A percentile compares a stretch with the other conserved stretches of the same genome.
phyloP scores from a whole-genome alignment of 2,797 vertebrate genomes.

The Pagetopsis macropterus region DNA sequence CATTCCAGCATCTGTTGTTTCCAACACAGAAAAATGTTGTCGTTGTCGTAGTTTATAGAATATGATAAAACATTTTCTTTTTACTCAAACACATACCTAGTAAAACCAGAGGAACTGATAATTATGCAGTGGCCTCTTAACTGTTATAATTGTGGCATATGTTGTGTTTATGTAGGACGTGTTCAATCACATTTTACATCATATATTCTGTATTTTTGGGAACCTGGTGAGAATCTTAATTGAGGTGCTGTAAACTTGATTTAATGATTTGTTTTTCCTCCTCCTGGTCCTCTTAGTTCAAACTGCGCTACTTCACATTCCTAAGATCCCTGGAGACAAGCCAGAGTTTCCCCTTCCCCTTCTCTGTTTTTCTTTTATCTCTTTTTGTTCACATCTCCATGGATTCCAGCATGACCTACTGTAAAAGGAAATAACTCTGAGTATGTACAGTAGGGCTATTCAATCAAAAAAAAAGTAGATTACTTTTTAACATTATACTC shows the following conservation, averaged over 20 bases:
- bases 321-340: constrained; percentile 21
- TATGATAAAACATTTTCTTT: too few species aligned
- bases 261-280: constrained; percentile 39
- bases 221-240: constrained; percentile 30
- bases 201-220: constrained; percentile 1
- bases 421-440: background rate
- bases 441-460: background rate
- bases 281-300: background rate
- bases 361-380: constrained; percentile 4
- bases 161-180: background rate
- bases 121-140: too few species aligned
- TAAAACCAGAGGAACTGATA: too few species aligned
- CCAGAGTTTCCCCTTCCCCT: constrained; percentile 6
- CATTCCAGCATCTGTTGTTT: too few species aligned
- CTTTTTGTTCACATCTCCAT: background rate
- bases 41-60: too few species aligned
- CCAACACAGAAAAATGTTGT: too few species aligned
- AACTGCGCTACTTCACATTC: constrained; percentile 41
- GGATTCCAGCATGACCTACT: background rate
- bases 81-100: too few species aligned
- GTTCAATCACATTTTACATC: background rate
- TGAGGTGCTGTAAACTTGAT: constrained; percentile 32
- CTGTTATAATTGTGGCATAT: background rate
- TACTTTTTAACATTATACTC: too few species aligned
- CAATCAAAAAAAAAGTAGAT: too few species aligned